phyloP scores from a whole-genome alignment of 2,797 vertebrate species.

The Leucoraja ocellata region DNA sequence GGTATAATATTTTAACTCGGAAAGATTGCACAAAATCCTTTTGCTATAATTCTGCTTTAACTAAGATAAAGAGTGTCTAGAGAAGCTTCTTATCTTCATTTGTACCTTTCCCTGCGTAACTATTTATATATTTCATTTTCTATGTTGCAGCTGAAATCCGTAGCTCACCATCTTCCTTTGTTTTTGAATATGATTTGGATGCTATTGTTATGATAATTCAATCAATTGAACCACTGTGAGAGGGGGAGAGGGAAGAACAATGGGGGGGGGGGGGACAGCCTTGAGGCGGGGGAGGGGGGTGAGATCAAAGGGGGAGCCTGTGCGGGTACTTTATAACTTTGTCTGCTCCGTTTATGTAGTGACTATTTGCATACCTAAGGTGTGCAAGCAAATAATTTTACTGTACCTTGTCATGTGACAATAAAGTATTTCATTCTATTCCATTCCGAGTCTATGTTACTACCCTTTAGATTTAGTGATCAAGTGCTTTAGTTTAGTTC shows the following conservation, averaged over 20 bases:
- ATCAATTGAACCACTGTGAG: neutral
- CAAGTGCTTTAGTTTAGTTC: neutral
- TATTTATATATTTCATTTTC: neutral
- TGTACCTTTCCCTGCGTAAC: neutral
- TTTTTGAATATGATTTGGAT: neutral
- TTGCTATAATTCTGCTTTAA: neutral
- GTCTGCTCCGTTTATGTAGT: too few relatives aligned
- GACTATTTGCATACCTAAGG: too few relatives aligned
- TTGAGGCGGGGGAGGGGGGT: too few relatives aligned
- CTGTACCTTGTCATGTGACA: too few relatives aligned
- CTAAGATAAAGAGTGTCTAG: neutral
- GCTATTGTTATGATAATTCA: neutral
- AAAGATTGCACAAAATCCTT: neutral
- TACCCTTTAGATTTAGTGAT: neutral
- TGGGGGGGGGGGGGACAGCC: too few relatives aligned
- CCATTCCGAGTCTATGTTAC: neutral
- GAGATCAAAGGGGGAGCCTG: too few relatives aligned
- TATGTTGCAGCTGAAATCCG: conserved; percentile 17
- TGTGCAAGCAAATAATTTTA: too few relatives aligned
- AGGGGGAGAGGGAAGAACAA: too few relatives aligned
- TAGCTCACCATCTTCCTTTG: neutral
- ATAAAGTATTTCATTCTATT: too few relatives aligned
- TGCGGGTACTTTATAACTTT: too few relatives aligned
- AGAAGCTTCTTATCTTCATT: neutral
- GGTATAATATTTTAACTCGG: conserved; percentile 52